These are phyloP conservation scores for Amphibalanus amphitrite DNA, from an alignment of 1,140 invertebrate genomes.

Conservation along the genomic window DNA sequence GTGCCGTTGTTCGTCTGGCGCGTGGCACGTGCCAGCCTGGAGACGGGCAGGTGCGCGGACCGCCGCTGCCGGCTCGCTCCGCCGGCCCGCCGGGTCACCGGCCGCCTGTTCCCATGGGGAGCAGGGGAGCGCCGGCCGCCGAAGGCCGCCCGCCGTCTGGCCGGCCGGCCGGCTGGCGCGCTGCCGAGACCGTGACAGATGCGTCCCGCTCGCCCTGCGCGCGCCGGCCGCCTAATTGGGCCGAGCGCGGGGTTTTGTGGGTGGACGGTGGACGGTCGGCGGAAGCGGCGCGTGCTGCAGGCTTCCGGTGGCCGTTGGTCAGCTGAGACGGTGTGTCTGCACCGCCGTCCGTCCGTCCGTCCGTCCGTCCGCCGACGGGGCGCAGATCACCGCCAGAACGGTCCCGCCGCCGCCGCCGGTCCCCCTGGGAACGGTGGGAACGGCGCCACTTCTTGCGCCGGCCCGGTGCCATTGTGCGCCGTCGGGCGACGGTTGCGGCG, in stretches of 20 bases:
- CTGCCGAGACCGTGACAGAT: background rate
- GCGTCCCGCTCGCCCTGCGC: too few species aligned
- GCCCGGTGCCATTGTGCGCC: background rate
- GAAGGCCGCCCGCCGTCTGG: background rate
- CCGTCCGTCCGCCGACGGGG: background rate
- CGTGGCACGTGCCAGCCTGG: background rate
- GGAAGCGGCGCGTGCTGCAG: background rate
- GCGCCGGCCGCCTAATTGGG: background rate
- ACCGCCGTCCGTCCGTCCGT: background rate
- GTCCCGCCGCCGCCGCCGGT: too few species aligned
- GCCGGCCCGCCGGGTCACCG: background rate
- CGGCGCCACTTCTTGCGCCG: too few species aligned
- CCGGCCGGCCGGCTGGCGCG: too few species aligned
- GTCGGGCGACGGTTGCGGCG: background rate
- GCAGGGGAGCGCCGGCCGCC: background rate
- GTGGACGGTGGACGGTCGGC: too few species aligned
- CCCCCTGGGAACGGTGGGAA: too few species aligned
- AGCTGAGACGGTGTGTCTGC: background rate
- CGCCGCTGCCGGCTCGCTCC: too few species aligned
- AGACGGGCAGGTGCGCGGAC: background rate
- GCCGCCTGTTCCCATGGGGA: background rate
- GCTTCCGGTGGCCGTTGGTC: background rate
- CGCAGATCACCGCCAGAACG: background rate
- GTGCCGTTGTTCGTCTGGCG: constrained; percentile 1
- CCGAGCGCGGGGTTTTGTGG: background rate